Percentiles rank a stretch among this genome's conserved stretches.
These are phyloP conservation scores for Typhlomys cinereus DNA, from an alignment of 2,113 vertebrate species.

Conservation along the genomic window DNA sequence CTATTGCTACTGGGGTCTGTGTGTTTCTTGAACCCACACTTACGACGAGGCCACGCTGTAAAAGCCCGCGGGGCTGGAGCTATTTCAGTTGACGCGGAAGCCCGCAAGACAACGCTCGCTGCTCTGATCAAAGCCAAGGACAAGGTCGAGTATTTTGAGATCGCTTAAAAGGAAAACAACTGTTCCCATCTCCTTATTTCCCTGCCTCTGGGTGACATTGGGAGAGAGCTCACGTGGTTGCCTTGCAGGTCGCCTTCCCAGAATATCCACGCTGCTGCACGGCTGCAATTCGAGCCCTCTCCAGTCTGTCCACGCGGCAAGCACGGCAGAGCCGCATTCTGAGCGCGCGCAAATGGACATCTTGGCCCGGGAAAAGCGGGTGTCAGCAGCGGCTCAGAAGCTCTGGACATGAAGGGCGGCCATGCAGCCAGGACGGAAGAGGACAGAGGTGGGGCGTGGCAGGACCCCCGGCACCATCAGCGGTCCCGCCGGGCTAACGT, in stretches of 20 bases:
- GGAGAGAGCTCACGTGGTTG: not conserved
- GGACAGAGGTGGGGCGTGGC: rapidly evolving
- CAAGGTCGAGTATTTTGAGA: constrained; percentile 49
- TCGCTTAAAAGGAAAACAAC: not conserved
- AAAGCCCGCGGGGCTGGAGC: not conserved
- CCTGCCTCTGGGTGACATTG: not conserved
- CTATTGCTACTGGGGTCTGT: not conserved
- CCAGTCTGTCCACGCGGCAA: not conserved
- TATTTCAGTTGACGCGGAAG: not conserved
- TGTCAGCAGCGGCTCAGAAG: constrained; percentile 40
- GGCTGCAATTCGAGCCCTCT: constrained; percentile 13
- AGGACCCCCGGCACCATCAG: not conserved
- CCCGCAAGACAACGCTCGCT: not conserved
- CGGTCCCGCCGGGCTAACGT: not conserved
- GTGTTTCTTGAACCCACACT: not conserved
- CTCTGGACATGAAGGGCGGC: constrained; percentile 22
- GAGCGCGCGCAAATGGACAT: constrained; percentile 62
- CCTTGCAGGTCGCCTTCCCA: not conserved
- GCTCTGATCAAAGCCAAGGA: constrained; percentile 38
- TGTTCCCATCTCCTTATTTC: not conserved
- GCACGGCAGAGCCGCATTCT: not conserved
- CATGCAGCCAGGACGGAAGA: not conserved
- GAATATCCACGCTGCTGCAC: not conserved
- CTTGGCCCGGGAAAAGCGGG: constrained; percentile 54
- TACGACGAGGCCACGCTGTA: not conserved